Evolutionary conservation across 2,888 invertebrate genomes (phyloP), one percentile per base, ranked within the genome.

Genomic region (Lingula anatina): DNA sequence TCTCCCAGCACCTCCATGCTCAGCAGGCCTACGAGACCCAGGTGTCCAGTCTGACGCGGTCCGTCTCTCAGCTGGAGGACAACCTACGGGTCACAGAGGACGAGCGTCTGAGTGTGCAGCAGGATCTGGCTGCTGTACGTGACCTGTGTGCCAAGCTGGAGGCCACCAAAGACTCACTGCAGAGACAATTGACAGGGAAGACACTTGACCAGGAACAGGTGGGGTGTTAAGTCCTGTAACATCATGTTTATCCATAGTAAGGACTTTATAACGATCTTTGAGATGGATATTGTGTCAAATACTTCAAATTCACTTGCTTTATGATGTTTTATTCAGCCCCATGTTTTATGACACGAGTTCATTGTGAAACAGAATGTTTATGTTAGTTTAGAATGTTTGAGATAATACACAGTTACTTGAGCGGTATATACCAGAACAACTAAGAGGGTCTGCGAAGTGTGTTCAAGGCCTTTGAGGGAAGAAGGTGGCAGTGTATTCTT

Each of bases 121-220:
- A 65, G 28, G 78, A 78, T 52, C 56, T 77, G 37, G 61, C 68
- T 0, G 70, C 76, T 7, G 66, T 74, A 2, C 60, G 75, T 25
- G 75, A 77, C 54, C 66, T 76, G 23, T 73, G 73, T 54, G 62
- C 71, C 18, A 60, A 69, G 27, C 64, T 78, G 9, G 77, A 78
- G 59, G 64, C 64, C 0, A 64, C 63, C 25, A 77, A 75, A 53
- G 76, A 77, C 38, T 61, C 65, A 2, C 56, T 76, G 31, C 73
- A 72, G 55, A 59, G 74, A 26, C 72, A 75, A 48, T 57, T 77
- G 27, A 65, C 71, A 18, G 61, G 66, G n/a, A 57, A 68, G 23
- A 64, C 66, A 38, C 59, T 73, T 35, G 78, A 77, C 48, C 67
- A 68, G 40, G 76, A 77, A 54, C 72, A 75, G 68, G 73, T 77